Base-by-base conservation (phyloP, 1,140 invertebrate species). In the Pygmarrhopalites habei region DNA sequence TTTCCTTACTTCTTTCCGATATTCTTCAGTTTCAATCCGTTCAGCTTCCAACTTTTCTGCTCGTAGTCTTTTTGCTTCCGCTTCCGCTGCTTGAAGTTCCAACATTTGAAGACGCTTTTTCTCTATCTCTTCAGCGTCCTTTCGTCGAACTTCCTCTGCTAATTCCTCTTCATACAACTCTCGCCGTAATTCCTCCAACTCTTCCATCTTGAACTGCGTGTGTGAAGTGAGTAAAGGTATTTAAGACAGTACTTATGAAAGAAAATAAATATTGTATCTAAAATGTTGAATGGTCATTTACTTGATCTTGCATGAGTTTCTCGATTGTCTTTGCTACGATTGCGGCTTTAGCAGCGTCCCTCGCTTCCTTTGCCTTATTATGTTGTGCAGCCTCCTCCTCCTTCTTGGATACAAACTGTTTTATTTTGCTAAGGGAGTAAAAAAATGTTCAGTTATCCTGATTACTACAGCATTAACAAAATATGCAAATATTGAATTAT, bases 81-180 rank as follows among this genome's bases (percentile, higher is more conserved):
- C 60, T 32, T 60, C 69, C 25, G 69, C 65, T 26, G 46, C 60
- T 28, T 46, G 51, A 7, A 70, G 51, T 28, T 70, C 69, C 5
- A 28, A 23, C 60, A 67, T 67, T 32, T 56, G 52, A 2, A 21
- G 26, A 25, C n/a, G 32, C 35, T 64, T 62, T 44, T 56, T 63
- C 14, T 19, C 52, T 14, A 30, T 1, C 32, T 67, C 69, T 23
- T 67, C 69, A 0, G 29, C 60, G 32, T 70, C 65, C 26, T 62
- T 67, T 26, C 44, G n/a, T 1, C 65, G 35, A 1, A 67, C 59
- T 23, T 61, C 35, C 29, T 60, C 65, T n/a, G 28, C 61, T 41
- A 70, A n/a, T 47, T 67, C 66, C 59, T 67, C 66, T 30, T 70
- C 63, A n/a, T 62, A 53, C 2, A 68, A 46, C 19, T 71, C 69